Percentiles rank a stretch among this genome's conserved stretches.
phyloP scores from a whole-genome alignment of 2,113 vertebrate genomes.

The Neotoma lepida region DNA sequence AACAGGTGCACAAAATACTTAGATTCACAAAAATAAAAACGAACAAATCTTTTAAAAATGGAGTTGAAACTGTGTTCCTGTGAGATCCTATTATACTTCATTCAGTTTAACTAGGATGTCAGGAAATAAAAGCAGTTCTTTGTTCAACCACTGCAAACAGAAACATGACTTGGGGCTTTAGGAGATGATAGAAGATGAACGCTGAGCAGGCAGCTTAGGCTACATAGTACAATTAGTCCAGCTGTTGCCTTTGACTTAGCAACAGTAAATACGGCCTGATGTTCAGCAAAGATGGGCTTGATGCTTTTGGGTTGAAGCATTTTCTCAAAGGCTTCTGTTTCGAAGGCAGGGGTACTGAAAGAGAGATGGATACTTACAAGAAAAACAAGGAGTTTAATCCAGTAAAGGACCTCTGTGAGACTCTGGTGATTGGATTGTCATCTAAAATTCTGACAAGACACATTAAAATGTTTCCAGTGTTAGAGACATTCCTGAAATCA shows the following conservation, averaged over 20 bases:
- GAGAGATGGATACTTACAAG: slow-evolving; percentile 84
- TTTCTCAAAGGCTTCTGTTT: neutral
- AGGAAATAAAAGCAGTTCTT: neutral
- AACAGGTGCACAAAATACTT: neutral
- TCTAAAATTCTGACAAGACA: slow-evolving; percentile 87
- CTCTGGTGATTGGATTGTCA: slow-evolving; percentile 86
- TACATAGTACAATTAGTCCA: neutral
- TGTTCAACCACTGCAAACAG: slow-evolving; percentile 14
- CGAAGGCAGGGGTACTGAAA: neutral
- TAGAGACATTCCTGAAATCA: slow-evolving; percentile 51
- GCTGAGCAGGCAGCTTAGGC: neutral
- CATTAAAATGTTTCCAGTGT: slow-evolving; percentile 51
- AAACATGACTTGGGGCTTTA: slow-evolving; percentile 28
- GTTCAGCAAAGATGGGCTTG: neutral
- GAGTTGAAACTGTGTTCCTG: neutral
- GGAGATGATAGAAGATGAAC: neutral
- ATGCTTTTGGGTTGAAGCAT: neutral
- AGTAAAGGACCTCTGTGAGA: slow-evolving; percentile 86
- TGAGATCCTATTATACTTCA: neutral
- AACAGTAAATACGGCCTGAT: neutral
- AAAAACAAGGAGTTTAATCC: slow-evolving; percentile 86
- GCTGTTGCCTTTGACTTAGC: neutral
- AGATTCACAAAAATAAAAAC: neutral
- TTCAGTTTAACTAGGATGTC: slow-evolving; percentile 17
- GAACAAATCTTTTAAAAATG: neutral